These are phyloP conservation scores for Drosophila baimaii DNA, from an alignment of 1,140 invertebrate genomes.

Conservation along the genomic window DNA sequence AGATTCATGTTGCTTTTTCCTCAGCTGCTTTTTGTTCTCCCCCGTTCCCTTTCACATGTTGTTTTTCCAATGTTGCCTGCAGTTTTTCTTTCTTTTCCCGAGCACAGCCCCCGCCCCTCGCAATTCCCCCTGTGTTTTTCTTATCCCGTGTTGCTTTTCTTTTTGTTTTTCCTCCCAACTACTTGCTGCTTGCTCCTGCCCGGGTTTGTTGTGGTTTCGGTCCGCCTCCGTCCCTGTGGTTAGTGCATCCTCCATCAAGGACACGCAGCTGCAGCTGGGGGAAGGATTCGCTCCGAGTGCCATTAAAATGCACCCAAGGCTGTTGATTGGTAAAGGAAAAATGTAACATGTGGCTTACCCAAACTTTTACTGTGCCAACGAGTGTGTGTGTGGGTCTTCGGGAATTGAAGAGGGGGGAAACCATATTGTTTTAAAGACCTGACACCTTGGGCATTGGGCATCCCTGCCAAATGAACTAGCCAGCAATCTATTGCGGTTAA, in stretches of 20 bases:
- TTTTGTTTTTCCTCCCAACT: slow-evolving; percentile 47
- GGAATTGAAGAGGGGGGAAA: slow-evolving; percentile 13
- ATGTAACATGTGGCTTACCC: slow-evolving; percentile 61
- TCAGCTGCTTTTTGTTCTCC: slow-evolving; percentile 29
- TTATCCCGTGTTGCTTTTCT: slow-evolving; percentile 19
- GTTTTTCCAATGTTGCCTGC: slow-evolving; percentile 39
- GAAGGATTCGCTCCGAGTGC: slow-evolving; percentile 43
- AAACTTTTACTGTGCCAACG: slow-evolving; percentile 50
- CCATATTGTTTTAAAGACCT: slow-evolving; percentile 40
- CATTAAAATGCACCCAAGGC: slow-evolving; percentile 65
- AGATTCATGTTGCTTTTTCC: slow-evolving; percentile 62
- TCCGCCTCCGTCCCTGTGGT: slow-evolving; percentile 17
- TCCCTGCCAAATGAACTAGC: slow-evolving; percentile 28
- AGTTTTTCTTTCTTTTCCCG: slow-evolving; percentile 25
- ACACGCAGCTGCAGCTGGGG: slow-evolving; percentile 34
- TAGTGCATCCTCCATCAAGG: slow-evolving; percentile 20
- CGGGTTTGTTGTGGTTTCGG: slow-evolving; percentile 47
- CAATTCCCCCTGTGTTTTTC: slow-evolving; percentile 15
- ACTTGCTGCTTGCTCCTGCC: slow-evolving; percentile 40
- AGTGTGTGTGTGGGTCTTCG: not conserved
- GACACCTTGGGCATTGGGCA: slow-evolving; percentile 59
- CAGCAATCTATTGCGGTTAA: slow-evolving; percentile 30
- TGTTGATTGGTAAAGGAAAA: slow-evolving; percentile 65
- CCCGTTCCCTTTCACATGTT: slow-evolving; percentile 26
- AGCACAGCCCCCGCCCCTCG: not conserved